phyloP scores from a whole-genome alignment of 2,888 invertebrate genomes.

The Mimumesa dahlbomi region DNA sequence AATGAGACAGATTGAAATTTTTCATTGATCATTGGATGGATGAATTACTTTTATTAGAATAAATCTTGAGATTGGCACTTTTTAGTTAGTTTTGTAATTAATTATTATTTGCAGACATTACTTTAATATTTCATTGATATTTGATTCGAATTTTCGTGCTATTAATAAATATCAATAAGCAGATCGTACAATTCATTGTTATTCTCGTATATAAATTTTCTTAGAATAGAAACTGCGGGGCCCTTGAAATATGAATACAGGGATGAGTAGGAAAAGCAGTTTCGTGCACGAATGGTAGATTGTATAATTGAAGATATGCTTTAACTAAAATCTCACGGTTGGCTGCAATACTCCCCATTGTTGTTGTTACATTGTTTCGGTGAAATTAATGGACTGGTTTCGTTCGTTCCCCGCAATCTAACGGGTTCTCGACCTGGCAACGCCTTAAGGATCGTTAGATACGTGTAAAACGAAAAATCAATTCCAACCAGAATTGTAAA shows the following conservation, averaged over 20 bases:
- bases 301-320: conserved; percentile 51
- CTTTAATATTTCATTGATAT: too few relatives aligned
- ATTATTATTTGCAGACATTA: too few relatives aligned
- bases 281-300: conserved; percentile 28
- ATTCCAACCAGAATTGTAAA: conserved; percentile 15
- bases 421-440: conserved; percentile 14
- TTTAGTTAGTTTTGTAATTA: too few relatives aligned
- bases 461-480: conserved; percentile 25
- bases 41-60: too few relatives aligned
- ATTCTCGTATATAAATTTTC: conserved; percentile 14
- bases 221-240: background rate
- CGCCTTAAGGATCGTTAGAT: conserved; percentile 25
- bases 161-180: conserved; percentile 4
- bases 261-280: conserved; percentile 27
- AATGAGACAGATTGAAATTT: too few relatives aligned
- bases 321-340: conserved; percentile 58
- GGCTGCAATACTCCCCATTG: conserved; percentile 54
- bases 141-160: background rate
- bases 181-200: conserved; percentile 26
- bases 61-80: too few relatives aligned
- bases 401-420: conserved; percentile 37
- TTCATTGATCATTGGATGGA: too few relatives aligned
- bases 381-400: conserved; percentile 58
- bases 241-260: background rate
- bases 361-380: conserved; percentile 64